Percentiles rank a stretch among this genome's conserved stretches.
These are phyloP conservation scores for Nematolebias whitei DNA, from an alignment of 2,113 vertebrate species.

Conservation along the genomic window DNA sequence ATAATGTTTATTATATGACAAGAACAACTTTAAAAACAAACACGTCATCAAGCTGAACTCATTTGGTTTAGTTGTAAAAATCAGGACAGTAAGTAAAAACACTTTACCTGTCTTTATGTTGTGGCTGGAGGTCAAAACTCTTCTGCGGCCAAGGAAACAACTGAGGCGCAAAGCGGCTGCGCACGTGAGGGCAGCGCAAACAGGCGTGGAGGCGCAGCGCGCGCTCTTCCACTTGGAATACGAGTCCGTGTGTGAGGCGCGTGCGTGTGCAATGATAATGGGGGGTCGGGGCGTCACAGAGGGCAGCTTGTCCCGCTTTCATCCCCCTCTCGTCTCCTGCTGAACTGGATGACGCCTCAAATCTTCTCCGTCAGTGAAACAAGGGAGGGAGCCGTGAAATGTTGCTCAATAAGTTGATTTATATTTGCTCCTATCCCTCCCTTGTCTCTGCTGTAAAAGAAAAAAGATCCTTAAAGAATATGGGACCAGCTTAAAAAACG, in stretches of 20 bases:
- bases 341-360: too few relatives aligned
- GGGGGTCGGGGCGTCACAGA: background rate
- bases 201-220: slow-evolving; percentile 22
- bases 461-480: too few relatives aligned
- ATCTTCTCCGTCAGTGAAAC: too few relatives aligned
- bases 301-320: background rate
- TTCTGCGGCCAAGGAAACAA: slow-evolving; percentile 20
- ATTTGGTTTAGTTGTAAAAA: background rate
- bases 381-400: slow-evolving; percentile 13
- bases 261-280: slow-evolving; percentile 25
- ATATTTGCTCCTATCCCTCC: background rate
- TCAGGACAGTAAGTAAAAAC: background rate
- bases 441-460: too few relatives aligned
- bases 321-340: background rate
- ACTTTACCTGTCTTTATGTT: slow-evolving; percentile 31
- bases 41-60: background rate
- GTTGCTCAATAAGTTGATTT: slow-evolving; percentile 48
- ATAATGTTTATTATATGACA: too few relatives aligned
- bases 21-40: too few relatives aligned
- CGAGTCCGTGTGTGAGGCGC: background rate
- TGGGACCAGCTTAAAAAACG: too few relatives aligned
- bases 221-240: background rate
- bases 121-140: slow-evolving; percentile 5
- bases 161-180: slow-evolving; percentile 23
- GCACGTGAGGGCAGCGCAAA: slow-evolving; percentile 22